Evolutionary conservation across 2,888 invertebrate species (phyloP), one percentile per base, ranked within the genome.

Genomic region (Arctia plantaginis): DNA sequence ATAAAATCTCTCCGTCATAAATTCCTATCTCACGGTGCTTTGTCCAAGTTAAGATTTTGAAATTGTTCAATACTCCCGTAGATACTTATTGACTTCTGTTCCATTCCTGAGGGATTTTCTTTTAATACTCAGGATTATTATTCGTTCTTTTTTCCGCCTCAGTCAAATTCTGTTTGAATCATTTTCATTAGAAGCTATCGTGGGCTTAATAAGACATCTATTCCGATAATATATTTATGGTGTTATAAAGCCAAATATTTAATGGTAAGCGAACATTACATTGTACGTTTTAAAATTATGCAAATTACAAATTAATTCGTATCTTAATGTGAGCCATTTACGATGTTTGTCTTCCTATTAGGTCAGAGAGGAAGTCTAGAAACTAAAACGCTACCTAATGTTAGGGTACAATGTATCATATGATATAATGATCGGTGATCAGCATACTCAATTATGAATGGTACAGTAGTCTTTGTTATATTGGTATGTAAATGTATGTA

Each of bases 371-470:
- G 80, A 80, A 81, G 84, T 82, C 81, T 85, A 83, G 81, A 79
- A 80, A 82, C 69, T 71, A 76, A 79, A 82, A 77, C n/a, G 82
- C 73, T 79, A 79, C 77, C 81, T 78, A 80, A 83, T 30, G 75
- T 81, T 75, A 77, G 79, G 67, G 75, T 66, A 71, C 70, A 74
- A 73, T 65, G 73, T 66, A 64, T 71, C 67, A 69, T 72, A 76
- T 85, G 79, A 82, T 68, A 76, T 77, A 79, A 85, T 78, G 72
- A 69, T 85, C 55, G 82, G 76, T 59, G 76, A 66, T 64, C 72
- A 12, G 85, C 80, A 85, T 84, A 82, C 68, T 68, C 76, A 85
- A 71, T 82, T 77, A 76, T 77, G 77, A 81, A 81, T 79, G 82
- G 62, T 55, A 74, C 62, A 55, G 62, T 59, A 35, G 73, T 73